Percentiles rank a stretch among this genome's conserved stretches.
Conservation (phyloP, 2,888 invertebrate genomes). For the Athalia cordata region DNA sequence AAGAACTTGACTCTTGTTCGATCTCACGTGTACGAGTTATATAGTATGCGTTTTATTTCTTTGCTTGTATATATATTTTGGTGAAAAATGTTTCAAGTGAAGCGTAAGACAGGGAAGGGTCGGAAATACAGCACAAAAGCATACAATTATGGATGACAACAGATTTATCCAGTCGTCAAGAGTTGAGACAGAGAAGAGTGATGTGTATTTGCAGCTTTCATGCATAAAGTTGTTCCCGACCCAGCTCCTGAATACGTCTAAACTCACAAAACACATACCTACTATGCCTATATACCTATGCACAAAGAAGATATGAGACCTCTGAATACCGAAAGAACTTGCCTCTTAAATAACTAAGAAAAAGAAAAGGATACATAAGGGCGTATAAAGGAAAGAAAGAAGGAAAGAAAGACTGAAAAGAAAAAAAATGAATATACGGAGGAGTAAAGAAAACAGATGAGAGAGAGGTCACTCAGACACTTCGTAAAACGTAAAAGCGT, state of each 20-base stretch:
- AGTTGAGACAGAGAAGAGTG: conserved; percentile 13
- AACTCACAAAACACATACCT: neutral
- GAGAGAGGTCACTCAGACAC: conserved; percentile 28
- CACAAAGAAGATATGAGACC: neutral
- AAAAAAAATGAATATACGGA: conserved; percentile 35
- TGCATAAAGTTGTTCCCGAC: no score
- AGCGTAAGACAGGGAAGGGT: conserved; percentile 11
- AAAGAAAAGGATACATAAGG: conserved; percentile 12
- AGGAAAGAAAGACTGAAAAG: conserved; percentile 6
- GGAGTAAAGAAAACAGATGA: conserved; percentile 15
- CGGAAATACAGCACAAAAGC: neutral
- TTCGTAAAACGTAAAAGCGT: neutral
- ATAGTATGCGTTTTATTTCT: neutral
- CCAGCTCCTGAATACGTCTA: conserved; percentile 11
- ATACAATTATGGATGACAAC: conserved; percentile 33
- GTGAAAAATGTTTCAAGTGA: conserved; percentile 23
- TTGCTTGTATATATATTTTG: neutral
- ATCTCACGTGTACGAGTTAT: no score
- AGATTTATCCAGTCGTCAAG: conserved; percentile 33
- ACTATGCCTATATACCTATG: no score
- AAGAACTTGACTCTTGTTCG: no score
- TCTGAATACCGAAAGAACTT: neutral
- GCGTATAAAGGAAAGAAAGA: neutral
- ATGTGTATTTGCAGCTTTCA: no score
- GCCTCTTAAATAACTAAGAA: conserved; percentile 22